These are phyloP conservation scores for Mythimna vitellina DNA, from an alignment of 2,888 invertebrate species.

Conservation along the genomic window DNA sequence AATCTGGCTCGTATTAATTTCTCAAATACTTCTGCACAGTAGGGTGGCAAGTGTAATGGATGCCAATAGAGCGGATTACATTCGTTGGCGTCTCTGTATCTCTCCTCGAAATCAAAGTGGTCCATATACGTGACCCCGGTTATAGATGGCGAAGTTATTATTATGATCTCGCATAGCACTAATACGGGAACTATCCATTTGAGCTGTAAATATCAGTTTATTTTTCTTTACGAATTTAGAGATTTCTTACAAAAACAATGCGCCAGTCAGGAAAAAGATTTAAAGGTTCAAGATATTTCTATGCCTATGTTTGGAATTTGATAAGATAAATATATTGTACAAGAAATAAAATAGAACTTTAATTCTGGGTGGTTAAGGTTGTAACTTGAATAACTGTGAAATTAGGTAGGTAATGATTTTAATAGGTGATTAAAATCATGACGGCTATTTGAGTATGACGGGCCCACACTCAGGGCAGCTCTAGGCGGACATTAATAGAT, in stretches of 20 bases:
- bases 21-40: constrained; percentile 79
- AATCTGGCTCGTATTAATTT: constrained; percentile 74
- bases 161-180: constrained; percentile 50
- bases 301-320: not conserved
- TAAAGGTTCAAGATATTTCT: not conserved
- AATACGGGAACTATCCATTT: constrained; percentile 57
- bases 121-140: constrained; percentile 84
- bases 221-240: not conserved
- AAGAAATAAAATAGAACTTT: not conserved
- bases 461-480: not conserved
- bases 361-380: not conserved
- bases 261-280: not conserved
- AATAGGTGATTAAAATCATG: not conserved
- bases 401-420: not conserved
- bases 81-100: constrained; percentile 79
- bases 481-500: constrained; percentile 16
- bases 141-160: constrained; percentile 72
- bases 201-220: constrained; percentile 61
- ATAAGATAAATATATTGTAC: not conserved
- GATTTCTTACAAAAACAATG: not conserved
- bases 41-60: constrained; percentile 82
- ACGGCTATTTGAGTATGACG: not conserved
- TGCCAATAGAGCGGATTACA: constrained; percentile 85
- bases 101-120: constrained; percentile 79
- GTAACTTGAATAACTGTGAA: not conserved